Base-by-base conservation (phyloP, 2,797 vertebrate species). In the Dromococcyx pavoninus region DNA sequence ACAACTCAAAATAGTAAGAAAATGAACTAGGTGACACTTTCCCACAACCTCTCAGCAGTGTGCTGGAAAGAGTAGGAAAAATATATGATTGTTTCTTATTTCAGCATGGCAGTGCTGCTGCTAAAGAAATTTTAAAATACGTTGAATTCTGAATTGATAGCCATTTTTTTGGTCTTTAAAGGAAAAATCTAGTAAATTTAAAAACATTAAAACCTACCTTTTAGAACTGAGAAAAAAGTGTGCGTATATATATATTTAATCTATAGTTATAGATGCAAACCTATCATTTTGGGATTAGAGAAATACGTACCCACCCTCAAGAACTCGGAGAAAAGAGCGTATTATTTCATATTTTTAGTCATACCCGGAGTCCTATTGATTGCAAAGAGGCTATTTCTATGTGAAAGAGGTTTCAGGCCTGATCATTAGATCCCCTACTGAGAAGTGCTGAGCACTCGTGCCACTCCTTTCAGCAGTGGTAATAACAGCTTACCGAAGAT, bases 341-440 rank as follows among this genome's bases (percentile, higher is more conserved):
- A 9, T 53, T 64, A 37, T 5, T 60, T 65, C 7, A 5, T 60
- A 74, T 53, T 37, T 93, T 83, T 25, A 65, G 41, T 56, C 30
- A 27, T 60, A 60, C 23, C 43, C 86, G 53, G 35, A 71, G 50
- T 62, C 62, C 64, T 53, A 19, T 11, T 48, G 60, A 12, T n/a
- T 66, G 24, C 30, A 87, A 32, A 44, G 67, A 73, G 43, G 17
- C 15, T 43, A 28, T 73, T 79, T 62, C 41, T 74, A 7, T 71
- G n/a, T 43, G 33, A 73, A 44, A 33, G 35, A 19, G 1, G 0
- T 35, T 70, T 58, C 56, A 41, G 54, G 18, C 61, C 35, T 84
- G 56, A 86, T 83, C 0, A 2, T 46, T 51, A 72, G 1, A 85
- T 28, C 25, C 0, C 1, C 44, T 35, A 5, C 14, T 46, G 39